A percentile compares a stretch with the other conserved stretches of the same genome.
These are phyloP conservation scores for Brachyistius frenatus DNA, from an alignment of 2,113 vertebrate genomes.

Conservation along the genomic window DNA sequence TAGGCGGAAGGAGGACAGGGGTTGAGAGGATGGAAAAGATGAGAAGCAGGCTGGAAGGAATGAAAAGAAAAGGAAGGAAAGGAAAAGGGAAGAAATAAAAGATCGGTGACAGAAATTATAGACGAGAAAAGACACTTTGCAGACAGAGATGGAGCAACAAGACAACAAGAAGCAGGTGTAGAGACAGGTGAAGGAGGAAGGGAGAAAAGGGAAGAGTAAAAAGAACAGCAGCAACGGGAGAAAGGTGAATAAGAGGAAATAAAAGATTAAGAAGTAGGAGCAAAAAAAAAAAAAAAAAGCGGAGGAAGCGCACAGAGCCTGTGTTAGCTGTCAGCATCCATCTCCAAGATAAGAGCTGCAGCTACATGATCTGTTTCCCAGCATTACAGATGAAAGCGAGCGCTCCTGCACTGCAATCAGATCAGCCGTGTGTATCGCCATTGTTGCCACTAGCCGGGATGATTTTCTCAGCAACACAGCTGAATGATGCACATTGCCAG, in stretches of 20 bases:
- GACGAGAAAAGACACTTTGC: not conserved
- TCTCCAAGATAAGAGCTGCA: slow-evolving; percentile 70
- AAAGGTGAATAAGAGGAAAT: slow-evolving; percentile 16
- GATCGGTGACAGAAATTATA: not conserved
- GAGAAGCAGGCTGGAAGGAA: not conserved
- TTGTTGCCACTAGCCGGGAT: slow-evolving; percentile 59
- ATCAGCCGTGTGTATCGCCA: slow-evolving; percentile 62
- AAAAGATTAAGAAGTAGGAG: slow-evolving; percentile 24
- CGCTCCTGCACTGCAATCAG: slow-evolving; percentile 62
- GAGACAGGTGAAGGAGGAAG: slow-evolving; percentile 18
- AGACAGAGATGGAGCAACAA: not conserved
- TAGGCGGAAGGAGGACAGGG: slow-evolving; percentile 5
- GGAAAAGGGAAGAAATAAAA: slow-evolving; percentile 3
- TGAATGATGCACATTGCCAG: slow-evolving; percentile 60
- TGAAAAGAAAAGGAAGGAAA: not conserved
- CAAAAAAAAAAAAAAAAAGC: slow-evolving; percentile 17
- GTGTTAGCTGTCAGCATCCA: slow-evolving; percentile 65
- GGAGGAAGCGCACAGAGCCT: slow-evolving; percentile 24
- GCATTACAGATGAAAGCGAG: slow-evolving; percentile 62
- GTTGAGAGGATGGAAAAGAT: slow-evolving; percentile 7
- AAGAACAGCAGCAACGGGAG: slow-evolving; percentile 11
- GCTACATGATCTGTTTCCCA: slow-evolving; percentile 72
- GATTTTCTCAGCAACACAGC: slow-evolving; percentile 60
- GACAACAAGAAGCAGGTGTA: not conserved
- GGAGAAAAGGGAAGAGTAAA: slow-evolving; percentile 25